Conservation (phyloP, 2,113 vertebrate species). For the Epinephelus lanceolatus region DNA sequence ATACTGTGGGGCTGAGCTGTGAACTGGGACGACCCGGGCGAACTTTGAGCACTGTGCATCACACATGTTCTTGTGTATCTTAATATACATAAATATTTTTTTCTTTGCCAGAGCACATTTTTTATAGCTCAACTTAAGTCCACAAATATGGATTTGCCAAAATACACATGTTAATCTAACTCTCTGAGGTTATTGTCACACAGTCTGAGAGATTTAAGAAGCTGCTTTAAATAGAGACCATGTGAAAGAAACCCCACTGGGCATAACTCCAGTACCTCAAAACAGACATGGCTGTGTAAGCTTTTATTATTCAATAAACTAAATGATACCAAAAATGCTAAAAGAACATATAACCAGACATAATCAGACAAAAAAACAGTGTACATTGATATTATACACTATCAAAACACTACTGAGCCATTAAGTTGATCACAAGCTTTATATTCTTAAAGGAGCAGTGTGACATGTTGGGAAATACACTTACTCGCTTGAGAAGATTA, state of each 20-base stretch:
- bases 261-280: background rate
- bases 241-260: background rate
- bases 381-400: too few species aligned
- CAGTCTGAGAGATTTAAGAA: background rate
- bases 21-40: background rate
- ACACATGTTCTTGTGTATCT: background rate
- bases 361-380: background rate
- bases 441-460: too few species aligned
- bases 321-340: background rate
- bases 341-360: background rate
- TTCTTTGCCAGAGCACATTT: background rate
- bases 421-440: background rate
- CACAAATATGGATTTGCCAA: constrained; percentile 24
- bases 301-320: background rate
- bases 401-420: too few species aligned
- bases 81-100: background rate
- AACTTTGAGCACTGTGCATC: background rate
- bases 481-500: too few species aligned
- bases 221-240: constrained; percentile 21
- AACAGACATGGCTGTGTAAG: background rate
- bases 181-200: background rate
- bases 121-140: constrained; percentile 12
- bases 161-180: constrained; percentile 2
- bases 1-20: background rate
- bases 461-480: too few species aligned